phyloP scores from a whole-genome alignment of 2,888 invertebrate species.

The Callimorpha dominula region DNA sequence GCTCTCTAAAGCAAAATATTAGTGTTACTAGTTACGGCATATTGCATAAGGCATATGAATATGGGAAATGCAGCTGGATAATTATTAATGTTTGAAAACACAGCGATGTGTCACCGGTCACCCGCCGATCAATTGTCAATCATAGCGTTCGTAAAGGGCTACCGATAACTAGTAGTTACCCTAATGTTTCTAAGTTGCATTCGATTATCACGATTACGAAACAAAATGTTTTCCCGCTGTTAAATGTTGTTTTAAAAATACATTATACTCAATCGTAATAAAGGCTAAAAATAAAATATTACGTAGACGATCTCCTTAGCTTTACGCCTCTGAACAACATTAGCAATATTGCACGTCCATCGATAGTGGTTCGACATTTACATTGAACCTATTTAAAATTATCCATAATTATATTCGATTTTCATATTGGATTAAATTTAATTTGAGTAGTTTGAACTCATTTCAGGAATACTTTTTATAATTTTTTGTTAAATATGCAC shows the following conservation, averaged over 20 bases:
- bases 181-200: constrained; percentile 63
- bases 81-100: constrained; percentile 25
- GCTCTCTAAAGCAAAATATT: neutral
- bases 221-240: constrained; percentile 66
- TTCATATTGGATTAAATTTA: constrained; percentile 8
- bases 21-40: neutral
- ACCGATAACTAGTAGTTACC: constrained; percentile 50
- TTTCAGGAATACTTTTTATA: neutral
- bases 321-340: constrained; percentile 63
- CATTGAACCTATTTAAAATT: constrained; percentile 63
- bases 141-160: constrained; percentile 43
- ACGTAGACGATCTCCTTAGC: constrained; percentile 55
- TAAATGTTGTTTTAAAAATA: constrained; percentile 72
- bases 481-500: too few species aligned
- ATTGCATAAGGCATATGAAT: constrained; percentile 10
- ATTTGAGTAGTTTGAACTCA: neutral
- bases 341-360: constrained; percentile 60
- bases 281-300: constrained; percentile 71
- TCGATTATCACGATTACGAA: constrained; percentile 71
- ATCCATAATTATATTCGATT: constrained; percentile 41
- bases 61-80: constrained; percentile 9
- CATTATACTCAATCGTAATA: constrained; percentile 70
- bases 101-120: constrained; percentile 39
- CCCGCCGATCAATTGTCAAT: constrained; percentile 35
- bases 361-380: constrained; percentile 60